Evolutionary conservation across 2,113 vertebrate genomes (phyloP), one percentile per base, ranked within the genome.

Genomic region (Gnathonemus echidnorhynchus): DNA sequence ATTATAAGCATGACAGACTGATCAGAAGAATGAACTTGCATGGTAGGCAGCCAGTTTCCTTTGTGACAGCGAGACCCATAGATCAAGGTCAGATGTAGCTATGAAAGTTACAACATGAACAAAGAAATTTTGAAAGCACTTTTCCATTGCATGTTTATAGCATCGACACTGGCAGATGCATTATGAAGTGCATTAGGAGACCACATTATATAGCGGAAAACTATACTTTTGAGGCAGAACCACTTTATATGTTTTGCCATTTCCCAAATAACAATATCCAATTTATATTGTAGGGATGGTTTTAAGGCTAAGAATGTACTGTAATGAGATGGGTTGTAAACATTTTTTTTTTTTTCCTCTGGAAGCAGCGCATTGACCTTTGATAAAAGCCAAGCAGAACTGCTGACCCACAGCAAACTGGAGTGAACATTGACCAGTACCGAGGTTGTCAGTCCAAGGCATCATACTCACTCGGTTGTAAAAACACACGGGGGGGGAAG

Each of bases 391-490:
- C n/a, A 88, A 89, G 88, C 88, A 89, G 90, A 89, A 91, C 88
- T 91, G 91, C 89, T 91, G 89, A 91, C 88, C 91, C 77, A 87
- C 90, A 89, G 91, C 92, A 92, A 93, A 92, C 45, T 90, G 86
- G 89, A 90, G 89, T 6, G 89, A 85, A 42, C 89, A 89, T 88
- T 88, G 90, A 90, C 88, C 87, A 56, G 52, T 91, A 90, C 91
- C 91, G 91, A 92, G 90, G 91, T 74, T 62, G 87, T 92, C 92
- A 92, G 91, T 91, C 91, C 80, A 89, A 70, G 91, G 93, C 91
- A 90, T 91, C 90, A 92, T 88, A 70, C 77, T 90, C 91, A 92
- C 91, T 92, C 91, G 89, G 50, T 77, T 91, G 86, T 89, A 90
- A 87, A 91, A 92, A 90, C 89, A 91, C 91, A 92, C 91, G 62